A percentile compares a stretch with the other conserved stretches of the same genome.
phyloP scores from a whole-genome alignment of 2,113 vertebrate genomes.

The Prolemur simus region DNA sequence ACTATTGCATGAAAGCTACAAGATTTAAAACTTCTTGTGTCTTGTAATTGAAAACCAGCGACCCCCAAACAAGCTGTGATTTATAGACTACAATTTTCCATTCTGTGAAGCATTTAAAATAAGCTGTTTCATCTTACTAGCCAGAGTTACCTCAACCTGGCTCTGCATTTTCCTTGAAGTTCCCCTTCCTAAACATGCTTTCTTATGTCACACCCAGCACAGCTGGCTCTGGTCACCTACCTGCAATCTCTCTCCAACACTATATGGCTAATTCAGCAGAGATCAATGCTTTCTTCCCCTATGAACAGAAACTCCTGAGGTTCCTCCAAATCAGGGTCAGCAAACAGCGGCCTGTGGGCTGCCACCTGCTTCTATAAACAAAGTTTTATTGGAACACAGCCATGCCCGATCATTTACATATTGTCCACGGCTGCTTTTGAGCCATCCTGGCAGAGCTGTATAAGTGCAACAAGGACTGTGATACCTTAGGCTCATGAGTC shows the following conservation, averaged over 20 bases:
- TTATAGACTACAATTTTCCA: background rate
- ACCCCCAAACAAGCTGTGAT: too few relatives aligned
- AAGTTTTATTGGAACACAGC: background rate
- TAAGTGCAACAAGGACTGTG: background rate
- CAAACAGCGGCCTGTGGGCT: background rate
- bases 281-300: background rate
- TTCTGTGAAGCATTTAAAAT: background rate
- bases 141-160: fast-evolving
- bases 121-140: background rate
- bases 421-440: background rate
- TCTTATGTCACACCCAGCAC: fast-evolving
- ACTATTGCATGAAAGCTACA: fast-evolving
- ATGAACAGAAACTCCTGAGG: background rate
- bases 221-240: fast-evolving
- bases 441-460: background rate
- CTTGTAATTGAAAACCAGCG: background rate
- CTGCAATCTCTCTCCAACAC: background rate
- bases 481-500: background rate
- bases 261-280: fast-evolving
- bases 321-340: background rate
- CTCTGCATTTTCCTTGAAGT: too few relatives aligned
- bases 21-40: background rate
- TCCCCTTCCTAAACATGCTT: background rate
- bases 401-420: fast-evolving
- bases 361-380: background rate